These are phyloP conservation scores for Loris lydekkerianus DNA, from an alignment of 2,797 vertebrate species.

Conservation along the genomic window DNA sequence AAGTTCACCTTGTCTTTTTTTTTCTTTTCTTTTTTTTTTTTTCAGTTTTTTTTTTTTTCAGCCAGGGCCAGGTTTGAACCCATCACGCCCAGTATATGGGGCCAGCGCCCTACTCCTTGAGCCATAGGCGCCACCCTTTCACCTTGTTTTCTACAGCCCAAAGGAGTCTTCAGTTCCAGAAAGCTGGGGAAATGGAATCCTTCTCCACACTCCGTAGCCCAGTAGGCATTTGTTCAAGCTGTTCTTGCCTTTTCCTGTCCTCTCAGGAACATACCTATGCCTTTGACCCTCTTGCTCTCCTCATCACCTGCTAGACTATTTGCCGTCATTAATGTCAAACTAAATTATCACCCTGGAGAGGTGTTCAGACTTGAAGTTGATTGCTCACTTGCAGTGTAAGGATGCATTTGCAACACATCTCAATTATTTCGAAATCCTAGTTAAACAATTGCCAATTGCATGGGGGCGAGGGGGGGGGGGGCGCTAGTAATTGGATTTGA, in stretches of 20 bases:
- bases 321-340: neutral
- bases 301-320: neutral
- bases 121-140: too few relatives aligned
- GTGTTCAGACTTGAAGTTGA: neutral
- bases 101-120: too few relatives aligned
- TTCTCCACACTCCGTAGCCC: fast-evolving
- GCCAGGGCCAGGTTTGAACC: too few relatives aligned
- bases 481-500: neutral
- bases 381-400: fast-evolving
- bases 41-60: too few relatives aligned
- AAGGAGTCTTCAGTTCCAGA: neutral
- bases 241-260: neutral
- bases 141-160: neutral
- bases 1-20: neutral
- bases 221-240: fast-evolving
- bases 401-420: neutral
- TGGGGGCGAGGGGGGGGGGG: fast-evolving
- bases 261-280: neutral
- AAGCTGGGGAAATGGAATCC: neutral
- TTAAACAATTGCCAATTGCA: neutral
- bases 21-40: neutral
- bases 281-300: neutral
- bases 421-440: neutral
- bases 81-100: too few relatives aligned
- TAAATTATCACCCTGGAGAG: neutral